Base-by-base conservation (phyloP, 2,888 invertebrate species). In the Meiosimyza decipiens region DNA sequence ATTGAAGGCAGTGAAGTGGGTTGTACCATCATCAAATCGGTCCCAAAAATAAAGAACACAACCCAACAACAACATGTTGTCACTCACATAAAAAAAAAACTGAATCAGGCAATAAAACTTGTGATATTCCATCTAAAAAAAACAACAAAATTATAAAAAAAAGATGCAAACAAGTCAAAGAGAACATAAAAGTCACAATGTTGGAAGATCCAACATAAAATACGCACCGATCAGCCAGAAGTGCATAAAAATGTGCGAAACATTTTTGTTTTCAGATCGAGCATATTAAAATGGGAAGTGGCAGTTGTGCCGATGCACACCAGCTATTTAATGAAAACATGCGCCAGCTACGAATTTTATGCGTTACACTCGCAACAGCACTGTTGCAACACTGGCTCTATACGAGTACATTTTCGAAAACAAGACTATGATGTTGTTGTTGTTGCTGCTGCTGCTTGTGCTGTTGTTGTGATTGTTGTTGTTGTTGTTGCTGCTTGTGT, bases 181-280 rank as follows among this genome's bases (percentile, higher is more conserved):
- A 40, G 40, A 40, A 40, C 40, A 50, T 50, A 22, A 57, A 28
- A 28, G 28, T 28, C 57, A 28, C 57, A 57, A 22, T 28, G 22
- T 57, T 28, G 28, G 57, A 22, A 55, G 28, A 57, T 57, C 57
- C 57, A 51, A 51, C 50, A 51, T 50, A 28, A 22, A 51, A 51
- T 28, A 18, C 9, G 28, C 13, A 62, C 60, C 60, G 60, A 62
- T 62, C 22, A 22, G 28, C 18, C 50, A 22, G 22, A 18, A 51
- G 51, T 64, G 51, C 50, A 51, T 16, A 50, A 51, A 63, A 64
- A 22, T 51, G 64, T 28, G 64, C 64, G 51, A 64, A 64, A 64
- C 50, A 64, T 64, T 64, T 64, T 51, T 28, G 60, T 62, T 64
- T 50, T 28, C 22, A 28, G 64, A 64, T 64, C 64, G 50, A 22